Evolutionary conservation across 1,140 invertebrate genomes (phyloP), one percentile per base, ranked within the genome.

Genomic region (Philotrypesis tridentata): DNA sequence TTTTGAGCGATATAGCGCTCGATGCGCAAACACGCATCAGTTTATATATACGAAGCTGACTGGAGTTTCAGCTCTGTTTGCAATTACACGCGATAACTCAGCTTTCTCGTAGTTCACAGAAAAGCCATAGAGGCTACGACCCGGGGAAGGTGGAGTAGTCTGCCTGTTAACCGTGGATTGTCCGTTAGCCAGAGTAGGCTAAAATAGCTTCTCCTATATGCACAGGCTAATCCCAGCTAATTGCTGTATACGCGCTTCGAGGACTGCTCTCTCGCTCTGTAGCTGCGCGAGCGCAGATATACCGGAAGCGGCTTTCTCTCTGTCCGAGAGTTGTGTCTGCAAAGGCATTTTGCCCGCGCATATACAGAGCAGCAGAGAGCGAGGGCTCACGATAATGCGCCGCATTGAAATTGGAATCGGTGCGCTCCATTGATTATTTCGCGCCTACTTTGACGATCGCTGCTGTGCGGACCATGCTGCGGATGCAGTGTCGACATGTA

Each of bases 151-250:
- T 12, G 55, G 4, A 43, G 17, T 33, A 17, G 48, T 63, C 25
- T n/a, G 70, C 27, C 33, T 65, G 71, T 63, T 73, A 80, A 25
- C 14, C 65, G 3, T 25, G 68, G 14, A 80, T 63, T 72, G 17
- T 60, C 78, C 23, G 67, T 37, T 33, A 37, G 23, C 23, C 2
- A 27, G 11, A 43, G 17, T 55, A 55, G 48, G 48, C 21, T 25
- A 37, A 21, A 37, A 12, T 9, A 27, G 67, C 48, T 40, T 60
- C 9, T 33, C 43, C 3, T 27, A 72, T 79, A 25, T 71, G 65
- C 77, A 27, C 9, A 14, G 31, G 1, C 33, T 79, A 79, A 61
- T 79, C 48, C 31, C 21, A 14, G n/a, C 55, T 79, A 79, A 79
- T 79, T 79, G 65, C 27, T 14, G 27, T 2, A 8, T n/a, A 68